phyloP scores from a whole-genome alignment of 1,140 invertebrate species.

The Drosophila sproati region DNA sequence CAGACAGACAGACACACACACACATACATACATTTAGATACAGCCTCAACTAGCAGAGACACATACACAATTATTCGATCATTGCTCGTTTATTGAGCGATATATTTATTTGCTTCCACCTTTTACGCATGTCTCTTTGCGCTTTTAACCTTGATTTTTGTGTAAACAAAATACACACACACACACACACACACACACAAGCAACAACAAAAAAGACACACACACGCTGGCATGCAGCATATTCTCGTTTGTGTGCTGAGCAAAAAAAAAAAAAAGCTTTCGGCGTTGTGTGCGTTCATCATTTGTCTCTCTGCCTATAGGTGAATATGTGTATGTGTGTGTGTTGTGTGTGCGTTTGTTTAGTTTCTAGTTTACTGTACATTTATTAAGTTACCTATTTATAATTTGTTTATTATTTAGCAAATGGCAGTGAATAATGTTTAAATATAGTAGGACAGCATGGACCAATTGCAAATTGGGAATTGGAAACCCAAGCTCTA shows the following conservation, averaged over 20 bases:
- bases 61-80: constrained; percentile 62
- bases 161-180: constrained; percentile 72
- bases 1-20: constrained; percentile 16
- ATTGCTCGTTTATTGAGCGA: constrained; percentile 60
- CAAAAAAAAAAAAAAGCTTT: constrained; percentile 66
- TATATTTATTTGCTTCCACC: constrained; percentile 75
- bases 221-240: constrained; percentile 48
- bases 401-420: constrained; percentile 83
- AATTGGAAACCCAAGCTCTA: constrained; percentile 39
- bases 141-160: constrained; percentile 81
- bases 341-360: constrained; percentile 39
- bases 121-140: constrained; percentile 71
- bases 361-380: constrained; percentile 53
- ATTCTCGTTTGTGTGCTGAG: constrained; percentile 44
- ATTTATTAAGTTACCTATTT: constrained; percentile 82
- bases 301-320: constrained; percentile 55
- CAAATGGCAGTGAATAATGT: constrained; percentile 75
- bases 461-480: constrained; percentile 51
- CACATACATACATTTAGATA: background rate
- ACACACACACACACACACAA: constrained; percentile 30
- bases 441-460: constrained; percentile 61
- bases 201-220: constrained; percentile 14
- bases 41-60: background rate
- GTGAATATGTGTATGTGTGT: constrained; percentile 24
- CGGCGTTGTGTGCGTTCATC: constrained; percentile 64